Percentiles rank a stretch among this genome's conserved stretches.
Conservation (phyloP, 53 echinoderm and acorn worm species). For the Echinarachnius parma region DNA sequence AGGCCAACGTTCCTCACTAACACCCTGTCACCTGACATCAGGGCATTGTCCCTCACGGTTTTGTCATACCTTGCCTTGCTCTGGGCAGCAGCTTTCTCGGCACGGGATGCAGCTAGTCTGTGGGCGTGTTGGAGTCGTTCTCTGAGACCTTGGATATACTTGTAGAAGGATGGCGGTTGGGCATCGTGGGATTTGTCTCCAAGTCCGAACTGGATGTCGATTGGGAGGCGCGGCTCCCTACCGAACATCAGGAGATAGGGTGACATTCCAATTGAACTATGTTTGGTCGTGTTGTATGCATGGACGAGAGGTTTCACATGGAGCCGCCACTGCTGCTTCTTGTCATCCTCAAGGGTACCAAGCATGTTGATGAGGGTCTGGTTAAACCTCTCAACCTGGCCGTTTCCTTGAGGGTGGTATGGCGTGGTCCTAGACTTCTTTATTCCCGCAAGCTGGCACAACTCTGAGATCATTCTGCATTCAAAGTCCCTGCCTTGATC, state of each 20-base stretch:
- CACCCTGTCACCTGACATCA: constrained; percentile 33
- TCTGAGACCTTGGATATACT: constrained; percentile 39
- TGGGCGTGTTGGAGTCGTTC: constrained; percentile 39
- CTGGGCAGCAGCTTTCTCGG: constrained; percentile 33
- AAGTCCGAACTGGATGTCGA: constrained; percentile 54
- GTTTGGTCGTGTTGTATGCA: constrained; percentile 60
- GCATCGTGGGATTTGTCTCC: not conserved
- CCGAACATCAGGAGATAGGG: constrained; percentile 70
- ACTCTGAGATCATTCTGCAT: constrained; percentile 39
- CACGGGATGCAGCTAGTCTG: constrained; percentile 37
- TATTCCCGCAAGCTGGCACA: constrained; percentile 44
- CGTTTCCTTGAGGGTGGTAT: constrained; percentile 65
- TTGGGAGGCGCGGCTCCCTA: constrained; percentile 51
- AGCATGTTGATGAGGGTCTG: constrained; percentile 62
- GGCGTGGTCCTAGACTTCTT: constrained; percentile 56
- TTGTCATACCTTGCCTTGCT: constrained; percentile 23
- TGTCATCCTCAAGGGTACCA: constrained; percentile 60
- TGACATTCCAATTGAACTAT: constrained; percentile 52
- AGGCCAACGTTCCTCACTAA: constrained; percentile 35
- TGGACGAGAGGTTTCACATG: constrained; percentile 53
- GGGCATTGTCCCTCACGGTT: constrained; percentile 27
- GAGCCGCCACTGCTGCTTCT: constrained; percentile 54
- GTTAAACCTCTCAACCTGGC: constrained; percentile 60
- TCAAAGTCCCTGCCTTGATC: constrained; percentile 60
- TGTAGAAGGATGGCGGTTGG: not conserved